Percentiles rank a stretch among this genome's conserved stretches.
Conservation (phyloP, 2,888 invertebrate genomes). For the Sarcophaga rosellei region DNA sequence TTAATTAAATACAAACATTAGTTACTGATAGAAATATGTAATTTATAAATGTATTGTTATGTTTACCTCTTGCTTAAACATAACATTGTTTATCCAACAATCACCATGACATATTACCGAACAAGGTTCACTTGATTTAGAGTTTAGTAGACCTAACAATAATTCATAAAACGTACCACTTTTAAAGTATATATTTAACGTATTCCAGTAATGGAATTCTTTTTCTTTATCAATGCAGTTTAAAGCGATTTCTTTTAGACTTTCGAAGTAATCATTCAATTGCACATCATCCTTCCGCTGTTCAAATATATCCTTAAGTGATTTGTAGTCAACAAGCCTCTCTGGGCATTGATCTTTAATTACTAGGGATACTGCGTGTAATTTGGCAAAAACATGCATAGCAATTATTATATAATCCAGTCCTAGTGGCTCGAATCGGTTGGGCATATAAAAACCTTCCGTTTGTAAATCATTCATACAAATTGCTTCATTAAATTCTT, state of each 20-base stretch:
- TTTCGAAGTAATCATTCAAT: constrained; percentile 73
- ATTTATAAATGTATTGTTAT: background rate
- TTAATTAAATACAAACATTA: constrained; percentile 2
- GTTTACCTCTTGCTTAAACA: constrained; percentile 72
- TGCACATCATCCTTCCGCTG: constrained; percentile 71
- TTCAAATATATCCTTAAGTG: constrained; percentile 74
- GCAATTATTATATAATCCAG: constrained; percentile 79
- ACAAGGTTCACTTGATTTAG: constrained; percentile 75
- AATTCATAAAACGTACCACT: constrained; percentile 71
- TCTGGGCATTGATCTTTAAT: constrained; percentile 75
- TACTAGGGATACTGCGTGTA: constrained; percentile 82
- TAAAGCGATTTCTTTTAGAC: constrained; percentile 72
- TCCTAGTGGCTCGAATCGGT: constrained; percentile 80
- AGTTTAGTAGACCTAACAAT: constrained; percentile 70
- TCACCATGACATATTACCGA: constrained; percentile 79
- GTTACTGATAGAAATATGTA: background rate
- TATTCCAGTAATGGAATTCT: constrained; percentile 61
- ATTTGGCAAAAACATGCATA: constrained; percentile 81
- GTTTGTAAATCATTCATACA: constrained; percentile 82
- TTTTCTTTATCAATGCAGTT: constrained; percentile 67
- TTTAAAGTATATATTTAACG: constrained; percentile 70
- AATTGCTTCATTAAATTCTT: constrained; percentile 81
- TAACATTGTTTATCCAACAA: constrained; percentile 80
- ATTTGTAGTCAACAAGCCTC: constrained; percentile 70
- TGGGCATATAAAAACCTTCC: constrained; percentile 81